These are phyloP conservation scores for Notolabrus celidotus DNA, from an alignment of 2,797 vertebrate species.

Conservation along the genomic window DNA sequence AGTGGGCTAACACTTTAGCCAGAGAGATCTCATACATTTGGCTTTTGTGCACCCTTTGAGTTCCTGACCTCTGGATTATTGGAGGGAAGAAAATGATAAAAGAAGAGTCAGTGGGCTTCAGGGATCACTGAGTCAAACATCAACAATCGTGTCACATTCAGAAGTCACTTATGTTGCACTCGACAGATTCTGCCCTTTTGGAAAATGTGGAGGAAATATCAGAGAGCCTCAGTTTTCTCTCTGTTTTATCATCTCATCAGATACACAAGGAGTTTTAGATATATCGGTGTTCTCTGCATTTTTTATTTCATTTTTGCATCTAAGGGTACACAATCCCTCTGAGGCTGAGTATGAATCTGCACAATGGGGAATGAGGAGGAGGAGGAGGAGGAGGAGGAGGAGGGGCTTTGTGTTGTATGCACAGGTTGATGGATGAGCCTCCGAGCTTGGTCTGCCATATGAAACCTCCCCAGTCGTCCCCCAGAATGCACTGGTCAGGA, in stretches of 20 bases:
- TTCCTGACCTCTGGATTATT: slow-evolving; percentile 2
- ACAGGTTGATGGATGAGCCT: slow-evolving; percentile 75
- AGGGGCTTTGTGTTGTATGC: slow-evolving; percentile 26
- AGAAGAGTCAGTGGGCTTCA: neutral
- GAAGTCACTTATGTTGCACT: slow-evolving; percentile 8
- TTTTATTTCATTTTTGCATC: neutral
- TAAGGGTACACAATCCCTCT: neutral
- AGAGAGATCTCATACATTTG: neutral
- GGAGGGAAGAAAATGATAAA: neutral
- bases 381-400: slow-evolving; percentile 32
- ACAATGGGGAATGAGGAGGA: slow-evolving; percentile 22
- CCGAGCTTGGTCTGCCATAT: slow-evolving; percentile 52
- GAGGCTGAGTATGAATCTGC: slow-evolving; percentile 12
- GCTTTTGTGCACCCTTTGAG: neutral
- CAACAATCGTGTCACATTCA: slow-evolving; percentile 11
- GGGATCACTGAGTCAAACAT: neutral
- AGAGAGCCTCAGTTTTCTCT: neutral
- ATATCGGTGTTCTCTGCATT: neutral
- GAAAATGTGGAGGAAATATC: neutral
- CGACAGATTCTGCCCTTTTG: slow-evolving; percentile 21
- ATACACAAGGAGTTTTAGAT: neutral
- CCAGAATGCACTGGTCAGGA: slow-evolving; percentile 68
- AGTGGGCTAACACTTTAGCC: neutral
- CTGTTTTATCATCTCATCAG: neutral
- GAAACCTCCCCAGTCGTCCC: slow-evolving; percentile 49